These are phyloP conservation scores for Chloroclysta siterata DNA, from an alignment of 2,888 invertebrate genomes.

Conservation along the genomic window DNA sequence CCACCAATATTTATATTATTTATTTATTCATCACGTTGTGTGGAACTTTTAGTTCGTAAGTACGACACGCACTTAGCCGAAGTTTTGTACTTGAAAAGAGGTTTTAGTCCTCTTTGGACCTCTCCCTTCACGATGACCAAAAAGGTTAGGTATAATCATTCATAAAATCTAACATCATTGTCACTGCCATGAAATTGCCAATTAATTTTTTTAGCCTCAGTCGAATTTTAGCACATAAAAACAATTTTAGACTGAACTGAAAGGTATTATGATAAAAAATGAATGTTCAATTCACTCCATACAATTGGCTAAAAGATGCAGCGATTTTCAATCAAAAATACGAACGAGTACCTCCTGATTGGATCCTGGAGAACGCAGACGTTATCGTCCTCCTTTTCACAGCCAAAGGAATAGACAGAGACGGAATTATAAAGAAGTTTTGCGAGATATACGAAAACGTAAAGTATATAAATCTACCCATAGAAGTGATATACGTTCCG, in stretches of 20 bases:
- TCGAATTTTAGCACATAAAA: no score
- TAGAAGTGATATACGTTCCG: conserved; percentile 74
- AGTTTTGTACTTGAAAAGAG: no score
- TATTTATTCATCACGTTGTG: no score
- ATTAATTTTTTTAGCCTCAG: no score
- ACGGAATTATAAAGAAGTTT: conserved; percentile 64
- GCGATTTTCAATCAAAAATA: conserved; percentile 50
- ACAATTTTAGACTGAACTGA: background rate
- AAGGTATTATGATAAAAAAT: background rate
- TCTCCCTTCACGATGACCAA: background rate
- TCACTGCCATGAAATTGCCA: background rate
- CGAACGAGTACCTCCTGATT: conserved; percentile 50
- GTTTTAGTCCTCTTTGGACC: no score
- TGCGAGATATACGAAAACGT: conserved; percentile 68
- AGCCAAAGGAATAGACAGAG: conserved; percentile 59
- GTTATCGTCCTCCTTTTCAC: conserved; percentile 66
- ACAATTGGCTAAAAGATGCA: conserved; percentile 64
- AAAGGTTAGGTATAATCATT: background rate
- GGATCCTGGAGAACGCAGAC: conserved; percentile 65
- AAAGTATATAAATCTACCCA: conserved; percentile 63
- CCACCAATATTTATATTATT: no score
- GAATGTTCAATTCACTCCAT: conserved; percentile 39
- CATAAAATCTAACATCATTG: no score
- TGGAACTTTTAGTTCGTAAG: no score
- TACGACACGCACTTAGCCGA: no score